Percentiles rank a stretch among this genome's conserved stretches.
Conservation (phyloP, 2,797 vertebrate species). For the Chromis chromis region DNA sequence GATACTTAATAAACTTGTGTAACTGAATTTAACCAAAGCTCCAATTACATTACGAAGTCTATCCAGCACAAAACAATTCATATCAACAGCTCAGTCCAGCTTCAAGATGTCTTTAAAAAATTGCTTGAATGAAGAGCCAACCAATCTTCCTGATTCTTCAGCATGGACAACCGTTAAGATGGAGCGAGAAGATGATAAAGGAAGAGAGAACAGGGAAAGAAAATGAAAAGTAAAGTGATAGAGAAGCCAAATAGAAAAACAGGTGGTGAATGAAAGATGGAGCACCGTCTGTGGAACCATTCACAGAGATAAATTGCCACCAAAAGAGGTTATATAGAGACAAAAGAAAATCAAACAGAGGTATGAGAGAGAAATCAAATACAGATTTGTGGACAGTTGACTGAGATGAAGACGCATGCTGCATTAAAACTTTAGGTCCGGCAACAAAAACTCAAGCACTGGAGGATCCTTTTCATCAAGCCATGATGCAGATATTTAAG, state of each 20-base stretch:
- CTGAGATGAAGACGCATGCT: slow-evolving; percentile 20
- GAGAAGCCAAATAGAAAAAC: slow-evolving; percentile 61
- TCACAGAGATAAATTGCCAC: slow-evolving; percentile 58
- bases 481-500: background rate
- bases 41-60: background rate
- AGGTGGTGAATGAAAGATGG: slow-evolving; percentile 61
- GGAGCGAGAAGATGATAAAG: slow-evolving; percentile 27
- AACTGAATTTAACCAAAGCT: background rate
- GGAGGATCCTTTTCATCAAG: background rate
- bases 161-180: slow-evolving; percentile 32
- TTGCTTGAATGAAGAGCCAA: slow-evolving; percentile 24
- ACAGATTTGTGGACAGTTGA: slow-evolving; percentile 22
- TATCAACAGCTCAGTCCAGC: background rate
- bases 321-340: slow-evolving; percentile 63
- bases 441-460: background rate
- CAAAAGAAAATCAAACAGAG: slow-evolving; percentile 49
- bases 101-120: background rate
- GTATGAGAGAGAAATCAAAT: slow-evolving; percentile 59
- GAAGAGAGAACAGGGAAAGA: slow-evolving; percentile 27
- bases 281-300: slow-evolving; percentile 32
- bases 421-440: slow-evolving; percentile 6
- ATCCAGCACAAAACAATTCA: slow-evolving; percentile 1
- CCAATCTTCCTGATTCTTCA: slow-evolving; percentile 34
- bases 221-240: slow-evolving; percentile 65
- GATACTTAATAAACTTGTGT: too few relatives aligned